These are phyloP conservation scores for Apodemus sylvaticus DNA, from an alignment of 2,113 vertebrate species.

Conservation along the genomic window DNA sequence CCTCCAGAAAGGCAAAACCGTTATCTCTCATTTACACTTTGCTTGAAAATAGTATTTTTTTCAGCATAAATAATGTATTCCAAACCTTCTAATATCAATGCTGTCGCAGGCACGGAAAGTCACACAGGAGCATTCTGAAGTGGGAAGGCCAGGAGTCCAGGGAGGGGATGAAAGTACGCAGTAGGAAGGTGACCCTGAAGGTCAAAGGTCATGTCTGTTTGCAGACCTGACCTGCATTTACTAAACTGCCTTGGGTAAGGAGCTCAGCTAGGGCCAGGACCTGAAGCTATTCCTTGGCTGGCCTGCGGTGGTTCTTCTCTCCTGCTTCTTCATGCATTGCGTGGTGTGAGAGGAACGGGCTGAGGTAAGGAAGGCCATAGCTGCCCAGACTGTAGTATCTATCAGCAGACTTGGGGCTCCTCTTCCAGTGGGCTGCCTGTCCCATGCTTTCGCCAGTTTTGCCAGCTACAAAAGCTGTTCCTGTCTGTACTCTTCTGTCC, in stretches of 20 bases:
- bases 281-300: not conserved
- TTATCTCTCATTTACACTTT: constrained; percentile 69
- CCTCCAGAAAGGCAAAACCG: constrained; percentile 56
- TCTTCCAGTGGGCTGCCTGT: not conserved
- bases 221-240: not conserved
- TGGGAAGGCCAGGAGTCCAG: not conserved
- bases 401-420: not conserved
- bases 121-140: not conserved
- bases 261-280: not conserved
- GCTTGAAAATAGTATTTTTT: constrained; percentile 47
- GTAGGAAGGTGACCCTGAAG: not conserved
- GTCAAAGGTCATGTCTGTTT: not conserved
- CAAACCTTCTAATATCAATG: constrained; percentile 15
- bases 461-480: not conserved
- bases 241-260: not conserved
- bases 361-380: not conserved
- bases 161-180: not conserved
- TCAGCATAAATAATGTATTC: constrained; percentile 57
- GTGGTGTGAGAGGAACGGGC: not conserved
- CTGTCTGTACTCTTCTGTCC: not conserved
- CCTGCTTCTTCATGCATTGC: not conserved
- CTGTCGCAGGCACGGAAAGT: not conserved
- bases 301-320: not conserved
- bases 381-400: not conserved
- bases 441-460: not conserved